phyloP scores from a whole-genome alignment of 2,113 vertebrate species.

The Passer montanus region DNA sequence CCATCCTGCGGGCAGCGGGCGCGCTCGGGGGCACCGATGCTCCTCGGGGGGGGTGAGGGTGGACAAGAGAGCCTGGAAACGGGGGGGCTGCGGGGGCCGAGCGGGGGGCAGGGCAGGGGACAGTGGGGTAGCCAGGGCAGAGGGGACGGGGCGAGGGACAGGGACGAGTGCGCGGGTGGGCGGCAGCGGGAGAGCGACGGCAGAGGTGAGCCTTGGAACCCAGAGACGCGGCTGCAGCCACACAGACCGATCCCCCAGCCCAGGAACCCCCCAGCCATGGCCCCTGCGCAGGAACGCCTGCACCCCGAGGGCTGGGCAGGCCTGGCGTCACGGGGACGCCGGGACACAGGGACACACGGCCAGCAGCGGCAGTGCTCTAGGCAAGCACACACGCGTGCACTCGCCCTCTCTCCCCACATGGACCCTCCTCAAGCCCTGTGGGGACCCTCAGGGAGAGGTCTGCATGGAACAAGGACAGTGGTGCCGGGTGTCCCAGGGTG shows the following conservation, averaged over 20 bases:
- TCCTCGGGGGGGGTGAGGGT: constrained; percentile 64
- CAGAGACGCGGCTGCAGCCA: neutral
- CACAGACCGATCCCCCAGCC: fast-evolving
- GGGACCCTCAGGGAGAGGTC: neutral
- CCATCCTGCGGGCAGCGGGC: constrained; percentile 75
- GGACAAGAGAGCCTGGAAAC: constrained; percentile 80
- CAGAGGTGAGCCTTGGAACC: neutral
- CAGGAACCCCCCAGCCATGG: neutral
- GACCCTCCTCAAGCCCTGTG: neutral
- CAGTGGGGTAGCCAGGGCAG: neutral
- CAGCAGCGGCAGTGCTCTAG: fast-evolving
- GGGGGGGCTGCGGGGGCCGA: neutral
- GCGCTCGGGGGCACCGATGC: constrained; percentile 72
- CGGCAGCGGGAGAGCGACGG: neutral
- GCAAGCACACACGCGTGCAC: neutral
- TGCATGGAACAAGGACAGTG: neutral
- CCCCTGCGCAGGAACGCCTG: neutral
- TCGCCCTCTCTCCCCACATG: fast-evolving
- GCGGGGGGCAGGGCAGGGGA: neutral
- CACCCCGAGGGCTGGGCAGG: neutral
- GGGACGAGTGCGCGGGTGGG: neutral
- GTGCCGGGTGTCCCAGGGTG: neutral
- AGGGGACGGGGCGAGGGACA: neutral
- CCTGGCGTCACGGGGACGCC: fast-evolving
- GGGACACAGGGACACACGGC: neutral